These are phyloP conservation scores for Euborellia annulipes DNA, from an alignment of 1,140 invertebrate species.

Conservation along the genomic window DNA sequence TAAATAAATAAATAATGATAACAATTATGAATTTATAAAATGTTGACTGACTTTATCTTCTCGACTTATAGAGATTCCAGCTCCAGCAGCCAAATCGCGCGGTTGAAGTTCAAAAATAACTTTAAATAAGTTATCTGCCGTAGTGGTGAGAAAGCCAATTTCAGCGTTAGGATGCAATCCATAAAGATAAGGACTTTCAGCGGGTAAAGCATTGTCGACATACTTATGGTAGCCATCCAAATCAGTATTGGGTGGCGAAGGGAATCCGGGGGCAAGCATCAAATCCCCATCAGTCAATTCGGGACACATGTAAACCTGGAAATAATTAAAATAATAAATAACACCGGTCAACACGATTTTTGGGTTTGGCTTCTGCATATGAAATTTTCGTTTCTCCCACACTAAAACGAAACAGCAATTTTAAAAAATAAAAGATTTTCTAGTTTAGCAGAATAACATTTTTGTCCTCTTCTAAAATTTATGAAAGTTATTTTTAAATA, in stretches of 20 bases:
- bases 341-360: too few relatives aligned
- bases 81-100: conserved; percentile 49
- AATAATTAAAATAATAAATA: too few relatives aligned
- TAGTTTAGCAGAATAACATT: too few relatives aligned
- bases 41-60: conserved; percentile 75
- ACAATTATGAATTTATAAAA: too few relatives aligned
- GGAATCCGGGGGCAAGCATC: conserved; percentile 6
- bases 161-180: conserved; percentile 90
- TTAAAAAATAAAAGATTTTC: too few relatives aligned
- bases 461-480: too few relatives aligned
- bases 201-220: conserved; percentile 72
- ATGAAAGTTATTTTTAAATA: too few relatives aligned
- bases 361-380: too few relatives aligned
- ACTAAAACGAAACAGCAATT: too few relatives aligned
- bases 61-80: conserved; percentile 43
- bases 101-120: conserved; percentile 89
- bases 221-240: conserved; percentile 77
- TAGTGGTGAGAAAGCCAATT: conserved; percentile 80
- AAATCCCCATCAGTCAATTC: conserved; percentile 42
- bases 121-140: conserved; percentile 71
- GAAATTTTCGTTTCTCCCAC: too few relatives aligned
- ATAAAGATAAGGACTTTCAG: conserved; percentile 79
- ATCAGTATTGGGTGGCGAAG: conserved; percentile 65
- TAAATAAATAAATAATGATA: too few relatives aligned
- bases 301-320: conserved; percentile 62